A percentile compares a stretch with the other conserved stretches of the same genome.
These are phyloP conservation scores for Crotalus helleri DNA, from an alignment of 2,113 vertebrate genomes.

Conservation along the genomic window DNA sequence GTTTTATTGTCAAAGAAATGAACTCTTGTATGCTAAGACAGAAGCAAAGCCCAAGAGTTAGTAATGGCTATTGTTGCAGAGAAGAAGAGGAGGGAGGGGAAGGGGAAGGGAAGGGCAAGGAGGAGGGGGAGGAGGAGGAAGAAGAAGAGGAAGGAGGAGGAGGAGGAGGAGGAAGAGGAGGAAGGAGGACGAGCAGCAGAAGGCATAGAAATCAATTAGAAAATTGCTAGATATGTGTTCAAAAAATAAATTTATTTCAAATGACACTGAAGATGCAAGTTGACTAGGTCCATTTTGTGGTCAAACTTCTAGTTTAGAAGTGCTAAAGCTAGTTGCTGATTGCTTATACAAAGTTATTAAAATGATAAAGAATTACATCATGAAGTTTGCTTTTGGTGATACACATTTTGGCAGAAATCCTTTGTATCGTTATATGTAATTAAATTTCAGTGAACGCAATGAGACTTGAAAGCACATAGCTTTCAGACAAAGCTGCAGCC, in stretches of 20 bases:
- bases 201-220: not conserved
- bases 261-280: not conserved
- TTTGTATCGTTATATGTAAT: not conserved
- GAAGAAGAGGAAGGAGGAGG: too few species aligned
- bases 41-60: not conserved
- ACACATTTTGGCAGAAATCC: not conserved
- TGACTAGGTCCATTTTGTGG: not conserved
- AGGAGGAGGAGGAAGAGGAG: not conserved
- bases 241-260: slow-evolving; percentile 12
- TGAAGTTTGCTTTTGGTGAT: slow-evolving; percentile 8
- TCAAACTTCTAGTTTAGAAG: slow-evolving; percentile 22
- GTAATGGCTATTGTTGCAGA: not conserved
- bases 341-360: not conserved
- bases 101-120: too few species aligned
- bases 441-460: slow-evolving; percentile 4
- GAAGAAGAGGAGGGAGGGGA: not conserved
- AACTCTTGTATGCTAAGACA: not conserved
- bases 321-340: not conserved
- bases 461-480: not conserved
- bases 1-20: not conserved
- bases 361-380: slow-evolving; percentile 12
- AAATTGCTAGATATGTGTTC: not conserved
- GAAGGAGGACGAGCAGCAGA: not conserved
- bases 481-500: not conserved
- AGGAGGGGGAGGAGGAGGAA: too few species aligned